A percentile compares a stretch with the other conserved stretches of the same genome.
phyloP scores from a whole-genome alignment of 2,888 invertebrate genomes.

The Dinocampus coccinellae region DNA sequence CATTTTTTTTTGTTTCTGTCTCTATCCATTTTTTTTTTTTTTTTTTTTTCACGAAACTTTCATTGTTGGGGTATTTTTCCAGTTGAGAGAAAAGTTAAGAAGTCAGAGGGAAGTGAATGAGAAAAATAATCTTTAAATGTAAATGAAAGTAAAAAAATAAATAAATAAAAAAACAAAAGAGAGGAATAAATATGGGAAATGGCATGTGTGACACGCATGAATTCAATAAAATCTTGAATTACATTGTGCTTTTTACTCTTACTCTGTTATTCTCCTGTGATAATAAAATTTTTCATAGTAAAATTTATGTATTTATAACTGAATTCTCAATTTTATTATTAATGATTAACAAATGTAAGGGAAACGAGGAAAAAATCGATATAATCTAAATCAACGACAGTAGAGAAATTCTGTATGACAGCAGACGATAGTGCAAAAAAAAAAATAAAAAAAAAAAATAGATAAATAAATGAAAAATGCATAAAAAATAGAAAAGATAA shows the following conservation, averaged over 20 bases:
- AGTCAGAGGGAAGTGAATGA: neutral
- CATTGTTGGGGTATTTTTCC: neutral
- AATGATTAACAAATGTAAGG: neutral
- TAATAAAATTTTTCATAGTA: slow-evolving; percentile 23
- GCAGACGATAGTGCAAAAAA: neutral
- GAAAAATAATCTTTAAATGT: neutral
- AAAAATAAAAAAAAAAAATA: too few species aligned
- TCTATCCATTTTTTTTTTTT: neutral
- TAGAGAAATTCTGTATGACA: neutral
- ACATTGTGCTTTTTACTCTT: slow-evolving; percentile 20
- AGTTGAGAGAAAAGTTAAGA: neutral
- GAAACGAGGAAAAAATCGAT: neutral
- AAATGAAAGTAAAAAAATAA: too few species aligned
- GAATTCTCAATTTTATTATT: too few species aligned
- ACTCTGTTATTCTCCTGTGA: neutral
- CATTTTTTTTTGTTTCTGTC: neutral
- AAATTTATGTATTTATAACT: neutral
- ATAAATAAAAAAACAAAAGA: too few species aligned
- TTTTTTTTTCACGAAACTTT: neutral
- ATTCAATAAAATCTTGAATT: slow-evolving; percentile 11
- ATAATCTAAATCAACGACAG: neutral
- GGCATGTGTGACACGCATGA: neutral
- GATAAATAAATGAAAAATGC: too few species aligned
- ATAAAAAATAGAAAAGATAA: too few species aligned
- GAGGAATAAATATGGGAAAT: too few species aligned